Evolutionary conservation across 2,113 vertebrate genomes (phyloP).

Genomic region (Cranoglanis bouderius): DNA sequence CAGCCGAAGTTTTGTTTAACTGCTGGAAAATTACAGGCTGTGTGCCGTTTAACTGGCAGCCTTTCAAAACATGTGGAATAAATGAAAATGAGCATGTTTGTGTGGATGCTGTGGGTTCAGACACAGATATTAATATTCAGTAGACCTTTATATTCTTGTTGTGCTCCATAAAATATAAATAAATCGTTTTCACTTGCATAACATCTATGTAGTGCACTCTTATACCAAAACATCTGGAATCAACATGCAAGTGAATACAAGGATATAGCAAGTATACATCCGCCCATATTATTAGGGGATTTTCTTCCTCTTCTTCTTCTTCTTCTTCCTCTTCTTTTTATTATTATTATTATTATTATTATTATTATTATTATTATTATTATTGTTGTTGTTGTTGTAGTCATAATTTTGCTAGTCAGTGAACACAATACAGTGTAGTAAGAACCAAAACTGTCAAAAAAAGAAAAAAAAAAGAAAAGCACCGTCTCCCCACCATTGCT

Average conservation of each 20-base stretch:
- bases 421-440: neutral
- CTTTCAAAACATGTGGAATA: slow-evolving; percentile 5
- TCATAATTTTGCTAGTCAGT: neutral
- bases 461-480: neutral
- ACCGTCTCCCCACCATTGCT: neutral
- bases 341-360: too few relatives aligned
- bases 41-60: slow-evolving; percentile 10
- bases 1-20: neutral
- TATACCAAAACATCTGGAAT: neutral
- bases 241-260: neutral
- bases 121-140: neutral
- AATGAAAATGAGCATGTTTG: neutral
- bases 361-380: too few relatives aligned
- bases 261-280: neutral
- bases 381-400: neutral
- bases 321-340: neutral
- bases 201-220: neutral
- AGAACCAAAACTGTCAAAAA: neutral
- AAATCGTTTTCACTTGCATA: neutral
- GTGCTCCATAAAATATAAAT: neutral
- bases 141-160: neutral
- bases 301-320: neutral
- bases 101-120: neutral
- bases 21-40: neutral
- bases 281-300: neutral